Evolutionary conservation across 2,113 vertebrate genomes (phyloP).

Genomic region (sheep (Ovis aries)): ARS-UI_Ramb_v3.0 NC_056057.1:14423501-14424000

Average conservation of each 20-base stretch:
- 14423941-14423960: not conserved
- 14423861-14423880: not conserved
- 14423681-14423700: not conserved
- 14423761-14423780: not conserved
- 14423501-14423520: not conserved
- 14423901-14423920: not conserved
- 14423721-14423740: not conserved
- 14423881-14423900: not conserved
- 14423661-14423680: not conserved
- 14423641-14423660: not conserved
- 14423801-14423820: not conserved
- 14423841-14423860: not conserved
- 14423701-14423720: not conserved
- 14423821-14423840: not conserved
- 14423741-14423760: not conserved
- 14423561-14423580: not conserved
- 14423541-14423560: not conserved
- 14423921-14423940: not conserved
- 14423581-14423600: not conserved
- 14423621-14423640: not conserved
- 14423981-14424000: not conserved
- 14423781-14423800: not conserved
- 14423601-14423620: not conserved
- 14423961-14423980: not conserved
- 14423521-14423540: too few species aligned